Evolutionary conservation across 2,888 invertebrate genomes (phyloP), one percentile per base, ranked within the genome.

Genomic region (Andrena camellia): DNA sequence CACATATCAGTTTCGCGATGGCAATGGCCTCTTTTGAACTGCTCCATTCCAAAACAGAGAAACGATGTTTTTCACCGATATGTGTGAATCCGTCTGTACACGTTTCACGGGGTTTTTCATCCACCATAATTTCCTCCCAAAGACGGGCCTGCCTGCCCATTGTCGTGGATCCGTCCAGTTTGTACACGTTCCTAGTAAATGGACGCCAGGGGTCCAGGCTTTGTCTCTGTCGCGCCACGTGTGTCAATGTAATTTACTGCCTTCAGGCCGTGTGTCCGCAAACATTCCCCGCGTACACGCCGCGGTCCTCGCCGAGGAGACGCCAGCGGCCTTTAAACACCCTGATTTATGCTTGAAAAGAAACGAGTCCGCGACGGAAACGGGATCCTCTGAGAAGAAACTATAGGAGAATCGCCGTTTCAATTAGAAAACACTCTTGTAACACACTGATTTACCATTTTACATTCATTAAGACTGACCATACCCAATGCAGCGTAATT

Each of bases 221-320:
- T 69, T 78, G 81, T 78, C 78, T 31, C 64, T 52, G 73, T 78
- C 78, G 69, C 69, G 79, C 79, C 78, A 80, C 77, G 81, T 78
- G 78, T 73, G 81, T 73, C 81, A 64, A 81, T 73, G 72, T 69
- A 78, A 81, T 81, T 82, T 82, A 71, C 74, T 66, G 78, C 73
- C 57, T 60, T 73, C 73, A 23, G 78, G n/a, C 64, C 52, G 52
- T 48, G 73, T 59, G 64, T 60, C 54, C 72, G 78, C 69, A 71
- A 70, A 68, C 80, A 70, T 75, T 63, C 71, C 54, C 42, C 71
- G 54, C 70, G 60, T 80, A 74, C 35, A 70, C 57, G 71, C 75
- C 57, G 71, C 75, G 68, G 62, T 59, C 68, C 54, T 69, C 79
- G 35, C 29, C 67, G 62, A 62, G 75, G 63, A 69, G 68, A 75